phyloP scores from a whole-genome alignment of 2,113 vertebrate genomes.

The Pedionomus torquatus region DNA sequence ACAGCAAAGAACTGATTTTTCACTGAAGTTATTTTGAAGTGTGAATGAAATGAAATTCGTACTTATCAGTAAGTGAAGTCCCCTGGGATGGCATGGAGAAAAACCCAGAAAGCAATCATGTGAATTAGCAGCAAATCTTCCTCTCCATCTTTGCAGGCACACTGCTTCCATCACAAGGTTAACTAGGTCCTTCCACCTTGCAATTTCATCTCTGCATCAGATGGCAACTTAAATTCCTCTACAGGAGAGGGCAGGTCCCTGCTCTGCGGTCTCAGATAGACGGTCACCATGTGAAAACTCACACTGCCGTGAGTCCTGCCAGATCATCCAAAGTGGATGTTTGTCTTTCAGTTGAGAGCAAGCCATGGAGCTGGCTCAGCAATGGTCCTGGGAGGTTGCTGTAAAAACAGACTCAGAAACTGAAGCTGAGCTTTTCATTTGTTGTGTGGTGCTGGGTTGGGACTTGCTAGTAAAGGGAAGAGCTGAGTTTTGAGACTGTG shows the following conservation, averaged over 20 bases:
- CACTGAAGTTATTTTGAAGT: not conserved
- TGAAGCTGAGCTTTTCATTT: not conserved
- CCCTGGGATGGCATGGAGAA: not conserved
- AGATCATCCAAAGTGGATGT: not conserved
- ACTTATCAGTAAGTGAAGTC: not conserved
- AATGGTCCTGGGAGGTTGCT: not conserved
- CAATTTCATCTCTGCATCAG: not conserved
- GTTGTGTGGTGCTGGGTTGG: not conserved
- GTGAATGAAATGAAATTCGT: not conserved
- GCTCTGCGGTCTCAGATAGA: not conserved
- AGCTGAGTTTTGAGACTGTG: not conserved
- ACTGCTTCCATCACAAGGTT: not conserved
- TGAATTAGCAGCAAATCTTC: not conserved
- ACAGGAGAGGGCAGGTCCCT: not conserved
- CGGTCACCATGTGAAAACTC: not conserved
- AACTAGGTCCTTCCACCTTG: not conserved
- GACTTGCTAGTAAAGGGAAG: not conserved
- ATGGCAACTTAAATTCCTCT: not conserved
- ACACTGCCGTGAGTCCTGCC: fast-evolving
- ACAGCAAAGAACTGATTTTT: not conserved
- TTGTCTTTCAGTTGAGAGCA: not conserved
- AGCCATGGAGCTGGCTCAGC: not conserved
- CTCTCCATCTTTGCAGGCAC: not conserved
- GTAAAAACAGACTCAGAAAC: not conserved
- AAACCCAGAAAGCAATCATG: not conserved